These are phyloP conservation scores for Drosophila repleta DNA, from an alignment of 1,140 invertebrate species.

Conservation along the genomic window DNA sequence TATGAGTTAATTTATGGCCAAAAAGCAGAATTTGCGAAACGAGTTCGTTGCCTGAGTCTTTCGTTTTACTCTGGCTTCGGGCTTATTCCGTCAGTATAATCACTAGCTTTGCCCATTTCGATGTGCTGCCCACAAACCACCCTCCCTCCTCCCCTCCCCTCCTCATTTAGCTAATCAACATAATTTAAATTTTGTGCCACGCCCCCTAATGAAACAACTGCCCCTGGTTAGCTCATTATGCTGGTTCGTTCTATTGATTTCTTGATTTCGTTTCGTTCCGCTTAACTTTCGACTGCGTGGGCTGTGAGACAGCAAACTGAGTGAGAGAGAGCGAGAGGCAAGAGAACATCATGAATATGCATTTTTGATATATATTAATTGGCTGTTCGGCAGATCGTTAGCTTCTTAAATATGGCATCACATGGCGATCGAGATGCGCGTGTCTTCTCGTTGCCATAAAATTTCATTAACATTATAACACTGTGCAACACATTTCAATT, in stretches of 20 bases:
- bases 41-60: slow-evolving; percentile 75
- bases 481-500: slow-evolving; percentile 38
- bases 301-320: not conserved
- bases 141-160: not conserved
- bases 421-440: slow-evolving; percentile 3
- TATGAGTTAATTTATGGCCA: slow-evolving; percentile 75
- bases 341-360: slow-evolving; percentile 67
- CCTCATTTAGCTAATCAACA: slow-evolving; percentile 53
- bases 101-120: slow-evolving; percentile 47
- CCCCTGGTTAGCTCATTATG: slow-evolving; percentile 37
- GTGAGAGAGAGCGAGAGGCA: not conserved
- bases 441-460: slow-evolving; percentile 53
- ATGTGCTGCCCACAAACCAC: slow-evolving; percentile 26
- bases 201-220: slow-evolving; percentile 44
- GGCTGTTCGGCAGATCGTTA: slow-evolving; percentile 71
- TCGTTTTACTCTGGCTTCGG: slow-evolving; percentile 34
- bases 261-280: slow-evolving; percentile 21
- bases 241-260: slow-evolving; percentile 5
- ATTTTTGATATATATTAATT: slow-evolving; percentile 65
- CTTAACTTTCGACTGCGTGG: slow-evolving; percentile 25
- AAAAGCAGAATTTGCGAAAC: slow-evolving; percentile 31
- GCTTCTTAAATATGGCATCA: slow-evolving; percentile 66
- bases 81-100: slow-evolving; percentile 19
- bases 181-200: slow-evolving; percentile 69
- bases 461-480: slow-evolving; percentile 58